Percentiles rank a stretch among this genome's conserved stretches.
phyloP scores from a whole-genome alignment of 2,113 vertebrate genomes.

The Brachypteracias leptosomus region DNA sequence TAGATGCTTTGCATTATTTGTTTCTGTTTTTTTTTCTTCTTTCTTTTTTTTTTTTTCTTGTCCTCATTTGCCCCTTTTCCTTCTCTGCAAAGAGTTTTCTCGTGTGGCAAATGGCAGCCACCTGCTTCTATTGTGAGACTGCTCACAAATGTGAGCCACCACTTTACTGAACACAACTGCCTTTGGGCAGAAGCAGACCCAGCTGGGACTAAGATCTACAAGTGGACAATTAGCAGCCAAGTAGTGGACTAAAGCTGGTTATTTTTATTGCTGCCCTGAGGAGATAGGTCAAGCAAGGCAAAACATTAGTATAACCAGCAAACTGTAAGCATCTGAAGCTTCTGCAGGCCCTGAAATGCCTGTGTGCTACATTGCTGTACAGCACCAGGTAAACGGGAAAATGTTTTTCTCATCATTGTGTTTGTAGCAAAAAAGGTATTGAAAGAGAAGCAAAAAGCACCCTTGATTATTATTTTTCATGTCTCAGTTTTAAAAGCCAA shows the following conservation, averaged over 20 bases:
- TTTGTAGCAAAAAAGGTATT: neutral
- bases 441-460: neutral
- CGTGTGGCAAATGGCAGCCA: conserved; percentile 32
- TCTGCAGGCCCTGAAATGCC: neutral
- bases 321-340: conserved; percentile 27
- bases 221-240: conserved; percentile 68
- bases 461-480: neutral
- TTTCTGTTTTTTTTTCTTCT: neutral
- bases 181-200: conserved; percentile 58
- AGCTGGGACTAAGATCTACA: conserved; percentile 53
- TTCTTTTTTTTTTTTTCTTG: neutral
- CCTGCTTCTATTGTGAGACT: conserved; percentile 29
- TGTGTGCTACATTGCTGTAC: neutral
- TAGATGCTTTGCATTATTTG: neutral
- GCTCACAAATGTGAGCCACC: neutral
- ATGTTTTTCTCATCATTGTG: neutral
- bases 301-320: conserved; percentile 27
- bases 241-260: conserved; percentile 57
- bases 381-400: neutral
- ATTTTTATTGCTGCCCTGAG: conserved; percentile 60
- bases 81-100: conserved; percentile 12
- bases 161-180: conserved; percentile 39
- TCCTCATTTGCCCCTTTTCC: neutral
- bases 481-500: neutral
- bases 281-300: conserved; percentile 55